Conservation (phyloP, 2,113 vertebrate genomes). For the Telmatochromis bifrenatus region DNA sequence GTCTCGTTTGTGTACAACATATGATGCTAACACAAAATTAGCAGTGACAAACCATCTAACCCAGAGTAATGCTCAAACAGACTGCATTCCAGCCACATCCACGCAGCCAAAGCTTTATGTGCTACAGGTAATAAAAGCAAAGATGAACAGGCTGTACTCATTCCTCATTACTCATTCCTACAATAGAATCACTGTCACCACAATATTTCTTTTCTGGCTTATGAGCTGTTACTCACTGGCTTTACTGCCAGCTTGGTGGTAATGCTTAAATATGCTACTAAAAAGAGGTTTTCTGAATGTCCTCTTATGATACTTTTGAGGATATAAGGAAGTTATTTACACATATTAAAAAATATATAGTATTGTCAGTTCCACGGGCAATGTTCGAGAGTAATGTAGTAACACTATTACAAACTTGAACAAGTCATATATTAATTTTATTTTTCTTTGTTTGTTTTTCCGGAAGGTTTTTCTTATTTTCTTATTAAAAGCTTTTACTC, state of each 20-base stretch:
- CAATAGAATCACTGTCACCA: not conserved
- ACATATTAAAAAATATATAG: not conserved
- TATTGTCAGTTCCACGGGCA: not conserved
- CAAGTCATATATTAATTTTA: not conserved
- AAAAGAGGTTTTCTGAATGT: not conserved
- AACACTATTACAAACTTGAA: not conserved
- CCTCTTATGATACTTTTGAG: not conserved
- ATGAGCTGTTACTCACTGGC: not conserved
- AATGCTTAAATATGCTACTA: not conserved
- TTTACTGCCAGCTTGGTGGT: not conserved
- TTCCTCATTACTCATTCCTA: not conserved
- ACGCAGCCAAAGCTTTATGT: not conserved
- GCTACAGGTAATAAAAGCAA: not conserved
- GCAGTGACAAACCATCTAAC: not conserved
- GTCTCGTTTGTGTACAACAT: not conserved
- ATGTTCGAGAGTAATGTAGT: not conserved
- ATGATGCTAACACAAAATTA: not conserved
- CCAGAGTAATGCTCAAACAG: not conserved
- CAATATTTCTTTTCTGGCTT: not conserved
- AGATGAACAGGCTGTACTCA: not conserved
- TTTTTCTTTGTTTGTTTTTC: not conserved
- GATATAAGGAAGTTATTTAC: not conserved
- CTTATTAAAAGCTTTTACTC: not conserved
- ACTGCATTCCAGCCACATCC: not conserved
- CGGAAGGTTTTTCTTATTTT: not conserved